Percentiles rank a stretch among this genome's conserved stretches.
Evolutionary conservation across 2,113 vertebrate species (phyloP).

Genomic region (Campylomormyrus tamandua): DNA sequence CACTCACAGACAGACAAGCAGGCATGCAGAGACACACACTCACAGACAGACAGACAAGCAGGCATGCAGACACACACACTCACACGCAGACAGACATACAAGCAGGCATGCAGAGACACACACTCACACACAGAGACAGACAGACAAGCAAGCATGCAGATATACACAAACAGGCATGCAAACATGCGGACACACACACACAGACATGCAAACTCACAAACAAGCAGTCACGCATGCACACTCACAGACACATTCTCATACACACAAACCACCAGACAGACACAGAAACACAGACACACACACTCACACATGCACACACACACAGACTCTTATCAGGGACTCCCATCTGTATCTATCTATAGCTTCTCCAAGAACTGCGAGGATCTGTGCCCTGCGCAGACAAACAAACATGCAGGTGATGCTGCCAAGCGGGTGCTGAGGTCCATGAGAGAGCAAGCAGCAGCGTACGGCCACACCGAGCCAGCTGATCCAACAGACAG

Average conservation of each 20-base stretch:
- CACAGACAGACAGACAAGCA: no score
- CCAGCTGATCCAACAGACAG: neutral
- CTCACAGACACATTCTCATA: slow-evolving; percentile 8
- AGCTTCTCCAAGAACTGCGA: neutral
- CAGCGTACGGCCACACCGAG: neutral
- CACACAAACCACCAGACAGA: neutral
- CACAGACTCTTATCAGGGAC: neutral
- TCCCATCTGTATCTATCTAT: neutral
- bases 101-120: neutral
- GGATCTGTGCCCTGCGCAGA: neutral
- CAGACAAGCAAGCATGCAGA: no score
- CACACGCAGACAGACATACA: no score
- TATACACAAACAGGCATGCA: neutral
- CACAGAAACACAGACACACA: neutral
- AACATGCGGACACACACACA: neutral
- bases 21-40: neutral
- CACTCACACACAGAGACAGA: neutral
- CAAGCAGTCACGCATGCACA: neutral
- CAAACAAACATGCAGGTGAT: neutral
- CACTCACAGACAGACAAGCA: slow-evolving; percentile 7
- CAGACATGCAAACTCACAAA: neutral
- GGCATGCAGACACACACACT: no score
- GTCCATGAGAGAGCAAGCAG: neutral
- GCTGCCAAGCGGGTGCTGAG: neutral
- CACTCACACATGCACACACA: slow-evolving; percentile 1